Base-by-base conservation (phyloP, 2,113 vertebrate genomes). In the Scomber scombrus region DNA sequence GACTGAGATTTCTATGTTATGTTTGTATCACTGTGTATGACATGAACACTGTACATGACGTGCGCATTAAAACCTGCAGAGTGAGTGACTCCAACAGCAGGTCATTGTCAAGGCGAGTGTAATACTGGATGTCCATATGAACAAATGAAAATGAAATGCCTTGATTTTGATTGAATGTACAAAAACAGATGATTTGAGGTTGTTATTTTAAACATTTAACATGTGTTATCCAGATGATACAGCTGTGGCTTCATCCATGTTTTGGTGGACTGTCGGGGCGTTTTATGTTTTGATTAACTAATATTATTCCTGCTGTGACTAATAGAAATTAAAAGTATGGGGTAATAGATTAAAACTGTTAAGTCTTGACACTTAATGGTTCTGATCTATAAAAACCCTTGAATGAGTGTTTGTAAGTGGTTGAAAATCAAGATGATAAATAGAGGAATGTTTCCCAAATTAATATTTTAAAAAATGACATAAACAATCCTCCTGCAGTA, bases 101-200 rank as follows among this genome's bases (percentile, higher is more conserved):
- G 74, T 84, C 62, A 65, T 70, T 26, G 45, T 87, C 72, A 54
- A 75, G 75, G 66, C 34, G 3, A 78, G 77, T 88, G 82, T 78
- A 19, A 47, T 43, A 60, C 72, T 66, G 57, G 86, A 86, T 9
- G 51, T 84, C 78, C 70, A 86, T 77, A 69, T 45, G 45, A 85
- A 78, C 21, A 82, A 21, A 56, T 69, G 52, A 40, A n/a, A 67
- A 57, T 18, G 52, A 79, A 71, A 87, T 79, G 89, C 88, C 86
- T 92, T 88, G 82, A 84, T 85, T 77, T 82, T 85, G 75, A 88
- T 49, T 91, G 91, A 94, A 94, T 93, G 93, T 93, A 84, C 34
- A 52, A 77, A 86, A 86, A 71, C 29, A 31, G 65, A 74, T 70
- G 43, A 51, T 87, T 57, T 67, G 40, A 80, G 51, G 65, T 82